phyloP scores from a whole-genome alignment of 2,797 vertebrate species.

The Diceros bicornis region DNA sequence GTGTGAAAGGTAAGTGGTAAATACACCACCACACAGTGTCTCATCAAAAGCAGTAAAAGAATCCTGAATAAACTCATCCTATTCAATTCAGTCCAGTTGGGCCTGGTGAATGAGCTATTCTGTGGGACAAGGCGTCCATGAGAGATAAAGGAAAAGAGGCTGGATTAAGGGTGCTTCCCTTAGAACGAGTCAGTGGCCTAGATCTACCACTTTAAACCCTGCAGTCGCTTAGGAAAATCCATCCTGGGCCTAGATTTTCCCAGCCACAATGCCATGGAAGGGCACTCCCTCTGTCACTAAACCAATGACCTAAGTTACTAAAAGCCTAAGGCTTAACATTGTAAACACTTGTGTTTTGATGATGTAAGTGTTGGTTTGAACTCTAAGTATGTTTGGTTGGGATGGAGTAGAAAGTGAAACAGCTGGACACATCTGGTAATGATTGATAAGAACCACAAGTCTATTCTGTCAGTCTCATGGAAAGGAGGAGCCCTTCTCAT shows the following conservation, averaged over 20 bases:
- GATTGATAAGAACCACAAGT: slow-evolving; percentile 20
- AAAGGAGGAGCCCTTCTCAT: neutral
- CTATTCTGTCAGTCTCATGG: neutral
- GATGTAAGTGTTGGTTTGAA: slow-evolving; percentile 75
- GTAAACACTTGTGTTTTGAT: slow-evolving; percentile 70
- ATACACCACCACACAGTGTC: neutral
- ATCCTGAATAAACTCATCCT: neutral
- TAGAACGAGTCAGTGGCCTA: neutral
- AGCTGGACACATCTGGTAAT: slow-evolving; percentile 75
- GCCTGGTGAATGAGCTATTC: neutral
- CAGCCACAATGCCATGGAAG: neutral
- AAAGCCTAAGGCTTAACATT: slow-evolving; percentile 42
- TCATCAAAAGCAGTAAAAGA: slow-evolving; percentile 15
- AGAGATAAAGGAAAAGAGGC: neutral
- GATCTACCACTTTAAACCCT: neutral
- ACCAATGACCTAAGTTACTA: slow-evolving; percentile 30
- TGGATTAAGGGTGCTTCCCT: neutral
- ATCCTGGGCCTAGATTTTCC: neutral
- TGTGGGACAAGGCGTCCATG: neutral
- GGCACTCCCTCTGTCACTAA: slow-evolving; percentile 11
- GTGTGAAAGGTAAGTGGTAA: neutral
- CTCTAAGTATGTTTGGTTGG: slow-evolving; percentile 45
- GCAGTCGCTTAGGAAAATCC: neutral
- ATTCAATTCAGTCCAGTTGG: neutral
- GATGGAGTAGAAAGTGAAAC: slow-evolving; percentile 3